Evolutionary conservation across 2,797 vertebrate species (phyloP), one percentile per base, ranked within the genome.

Genomic region (Bradypodion ventrale): DNA sequence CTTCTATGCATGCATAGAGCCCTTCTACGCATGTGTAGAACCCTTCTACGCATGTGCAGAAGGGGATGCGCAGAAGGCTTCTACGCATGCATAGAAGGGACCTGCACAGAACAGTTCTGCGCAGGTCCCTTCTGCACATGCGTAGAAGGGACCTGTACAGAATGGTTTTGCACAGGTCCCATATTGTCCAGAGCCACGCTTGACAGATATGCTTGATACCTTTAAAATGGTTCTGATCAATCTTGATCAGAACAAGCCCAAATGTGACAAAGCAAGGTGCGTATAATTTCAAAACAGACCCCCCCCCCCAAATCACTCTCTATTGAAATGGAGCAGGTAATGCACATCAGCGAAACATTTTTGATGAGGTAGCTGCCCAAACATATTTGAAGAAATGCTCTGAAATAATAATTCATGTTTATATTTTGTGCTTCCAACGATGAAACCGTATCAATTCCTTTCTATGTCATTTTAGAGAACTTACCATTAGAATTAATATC

Each of bases 391-490:
- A 83, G 59, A 80, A 21, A 19, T 37, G 23, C 59, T 84, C 72
- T 63, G 46, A 44, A 52, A 19, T 83, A 90, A 87, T 59, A 40
- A 79, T 82, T 35, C 68, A 73, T 63, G 77, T 69, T 76, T 60
- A 75, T 79, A 80, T 40, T 63, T 80, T 87, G 63, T 70, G 44
- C 16, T 75, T 42, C 0, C 69, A 78, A 75, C 82, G 73, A 89
- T 80, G 87, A 82, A 63, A 68, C 49, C 8, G 1, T 49, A 69
- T 74, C 78, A 89, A 79, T 79, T 37, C 32, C 74, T 35, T 87
- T 83, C 13, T 62, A 78, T 77, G 2, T 77, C 63, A 73, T 87
- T 90, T 88, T 75, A 81, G 78, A 75, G 32, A 81, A 27, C 27
- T 56, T 73, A 78, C 0, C 60, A 65, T 63, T 63, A 42, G 76